Base-by-base conservation (phyloP, 2,113 vertebrate species). In the Atrichornis clamosus region DNA sequence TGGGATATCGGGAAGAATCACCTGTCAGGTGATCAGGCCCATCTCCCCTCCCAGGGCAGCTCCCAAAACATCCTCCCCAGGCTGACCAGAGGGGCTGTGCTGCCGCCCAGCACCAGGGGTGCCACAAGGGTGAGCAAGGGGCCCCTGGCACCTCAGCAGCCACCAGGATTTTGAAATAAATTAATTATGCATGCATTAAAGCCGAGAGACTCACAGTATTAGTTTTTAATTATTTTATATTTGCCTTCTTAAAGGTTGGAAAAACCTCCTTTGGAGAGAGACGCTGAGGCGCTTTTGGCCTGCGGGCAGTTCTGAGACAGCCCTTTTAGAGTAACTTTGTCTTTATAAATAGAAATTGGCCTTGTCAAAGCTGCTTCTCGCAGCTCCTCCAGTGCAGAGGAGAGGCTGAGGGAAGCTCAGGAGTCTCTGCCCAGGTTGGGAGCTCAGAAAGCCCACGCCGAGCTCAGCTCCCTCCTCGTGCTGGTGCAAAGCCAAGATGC, bases 31-130 rank as follows among this genome's bases (percentile, higher is more conserved):
- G n/a, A 37, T 50, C 46, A 37, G 27, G 27, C 28, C 50, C 39
- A 11, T 10, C 13, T 4, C 47, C 53, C 44, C 41, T 23, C 22
- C 14, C 21, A 15, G 4, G 26, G 41, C 42, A 69, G n/a, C 49
- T 44, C 78, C 58, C 32, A 0, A 20, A 46, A 35, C 20, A n/a
- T 4, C n/a, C 15, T 2, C 56, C 41, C 39, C 8, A 0, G 1
- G 1, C 62, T 23, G 27, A 0, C 27, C 5, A 3, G 55, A 20
- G 62, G 3, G 42, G 30, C 39, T 14, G 67, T 2, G 19, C 84
- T 63, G 67, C 73, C 33, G 23, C 56, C 23, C 28, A 0, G 27
- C 58, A 7, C 28, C n/a, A 8, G 30, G 3, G 47, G 3, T 2
- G 1, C 1, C 49, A 17, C 35, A 6, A 2, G 37, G 12, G 49